phyloP scores from a whole-genome alignment of 2,113 vertebrate species.

The Arvicanthis niloticus region DNA sequence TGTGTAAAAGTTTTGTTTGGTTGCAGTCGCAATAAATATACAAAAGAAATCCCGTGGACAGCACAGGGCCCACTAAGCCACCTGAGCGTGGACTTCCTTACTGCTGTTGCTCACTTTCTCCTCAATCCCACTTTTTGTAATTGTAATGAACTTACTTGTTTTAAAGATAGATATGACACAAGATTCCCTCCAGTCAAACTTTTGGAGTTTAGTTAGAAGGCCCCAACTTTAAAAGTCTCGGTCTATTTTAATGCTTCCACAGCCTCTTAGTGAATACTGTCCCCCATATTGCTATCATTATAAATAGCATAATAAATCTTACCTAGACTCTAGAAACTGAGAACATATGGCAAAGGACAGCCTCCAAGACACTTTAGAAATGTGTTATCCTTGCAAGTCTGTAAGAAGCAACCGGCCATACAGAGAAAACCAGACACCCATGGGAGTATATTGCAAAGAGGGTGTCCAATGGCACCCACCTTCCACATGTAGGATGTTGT shows the following conservation, averaged over 20 bases:
- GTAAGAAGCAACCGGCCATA: not conserved
- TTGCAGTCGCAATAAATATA: accelerated
- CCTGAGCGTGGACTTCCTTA: slow-evolving; percentile 78
- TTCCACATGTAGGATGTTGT: not conserved
- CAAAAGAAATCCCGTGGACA: not conserved
- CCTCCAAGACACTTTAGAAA: slow-evolving; percentile 34
- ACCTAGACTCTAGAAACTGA: slow-evolving; percentile 70
- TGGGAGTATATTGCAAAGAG: accelerated
- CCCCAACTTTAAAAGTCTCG: slow-evolving; percentile 85
- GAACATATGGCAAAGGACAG: slow-evolving; percentile 66
- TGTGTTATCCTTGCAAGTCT: not conserved
- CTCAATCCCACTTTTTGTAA: slow-evolving; percentile 49
- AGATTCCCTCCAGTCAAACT: slow-evolving; percentile 46
- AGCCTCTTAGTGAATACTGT: slow-evolving; percentile 50
- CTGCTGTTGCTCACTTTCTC: slow-evolving; percentile 84
- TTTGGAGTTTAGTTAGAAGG: slow-evolving; percentile 80
- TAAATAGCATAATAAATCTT: slow-evolving; percentile 38
- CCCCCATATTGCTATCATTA: not conserved
- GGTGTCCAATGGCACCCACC: accelerated
- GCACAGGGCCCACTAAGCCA: too few relatives aligned
- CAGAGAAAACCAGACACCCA: not conserved
- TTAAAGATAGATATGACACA: slow-evolving; percentile 80
- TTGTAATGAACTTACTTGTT: slow-evolving; percentile 86
- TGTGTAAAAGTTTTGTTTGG: not conserved
- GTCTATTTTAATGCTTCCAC: slow-evolving; percentile 84